A percentile compares a stretch with the other conserved stretches of the same genome.
phyloP scores from a whole-genome alignment of 1,140 invertebrate genomes.

The Saccostrea glomerata region DNA sequence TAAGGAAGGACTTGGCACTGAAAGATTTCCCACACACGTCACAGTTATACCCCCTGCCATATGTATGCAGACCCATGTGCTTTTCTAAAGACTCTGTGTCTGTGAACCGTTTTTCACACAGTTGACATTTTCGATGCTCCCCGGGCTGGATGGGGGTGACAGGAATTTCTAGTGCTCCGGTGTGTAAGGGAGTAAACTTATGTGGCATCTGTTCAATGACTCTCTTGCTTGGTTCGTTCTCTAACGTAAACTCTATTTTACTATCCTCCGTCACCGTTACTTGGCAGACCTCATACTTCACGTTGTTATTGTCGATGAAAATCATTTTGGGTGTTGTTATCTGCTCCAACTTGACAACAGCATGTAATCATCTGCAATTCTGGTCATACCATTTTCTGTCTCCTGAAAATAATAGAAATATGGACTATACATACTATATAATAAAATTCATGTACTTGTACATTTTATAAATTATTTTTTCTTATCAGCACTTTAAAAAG shows the following conservation, averaged over 20 bases:
- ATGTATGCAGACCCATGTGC: conserved; percentile 83
- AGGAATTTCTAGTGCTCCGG: neutral
- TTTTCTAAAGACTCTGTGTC: conserved; percentile 26
- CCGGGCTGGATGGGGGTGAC: neutral
- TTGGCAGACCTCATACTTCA: conserved; percentile 13
- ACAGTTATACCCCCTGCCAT: conserved; percentile 92
- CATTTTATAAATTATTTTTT: too few relatives aligned
- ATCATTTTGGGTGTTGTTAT: neutral
- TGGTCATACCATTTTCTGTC: neutral
- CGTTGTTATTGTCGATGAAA: conserved; percentile 25
- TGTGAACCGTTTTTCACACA: conserved; percentile 51
- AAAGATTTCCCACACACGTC: conserved; percentile 92
- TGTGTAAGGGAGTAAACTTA: neutral
- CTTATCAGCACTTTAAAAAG: too few relatives aligned
- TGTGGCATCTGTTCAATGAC: neutral
- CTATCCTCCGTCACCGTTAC: neutral
- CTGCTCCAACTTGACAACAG: neutral
- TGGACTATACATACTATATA: too few relatives aligned
- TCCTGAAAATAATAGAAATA: neutral
- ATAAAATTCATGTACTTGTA: too few relatives aligned
- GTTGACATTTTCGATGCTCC: conserved; percentile 4
- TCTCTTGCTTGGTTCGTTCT: neutral
- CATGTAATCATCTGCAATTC: neutral
- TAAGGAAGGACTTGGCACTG: conserved; percentile 70
- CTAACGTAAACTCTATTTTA: neutral